These are phyloP conservation scores for Pseudorasbora parva DNA, from an alignment of 2,113 vertebrate species.

Conservation along the genomic window DNA sequence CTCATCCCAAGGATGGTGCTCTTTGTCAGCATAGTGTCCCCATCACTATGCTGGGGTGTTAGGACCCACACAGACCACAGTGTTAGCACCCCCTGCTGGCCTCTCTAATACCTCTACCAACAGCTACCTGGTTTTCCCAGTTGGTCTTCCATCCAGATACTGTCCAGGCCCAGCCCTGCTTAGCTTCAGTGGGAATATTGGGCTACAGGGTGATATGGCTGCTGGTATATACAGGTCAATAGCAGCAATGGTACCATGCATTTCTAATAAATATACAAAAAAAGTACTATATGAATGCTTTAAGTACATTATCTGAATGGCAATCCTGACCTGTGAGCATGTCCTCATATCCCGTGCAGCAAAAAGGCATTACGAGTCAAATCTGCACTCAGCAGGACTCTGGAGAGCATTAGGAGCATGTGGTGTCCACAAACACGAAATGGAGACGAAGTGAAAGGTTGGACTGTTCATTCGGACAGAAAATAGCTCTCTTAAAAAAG, in stretches of 20 bases:
- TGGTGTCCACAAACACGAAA: neutral
- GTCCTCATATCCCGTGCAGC: constrained; percentile 3
- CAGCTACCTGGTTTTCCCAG: no score
- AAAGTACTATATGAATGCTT: neutral
- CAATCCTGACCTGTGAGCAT: constrained; percentile 8
- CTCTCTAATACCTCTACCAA: no score
- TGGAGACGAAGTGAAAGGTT: constrained; percentile 6
- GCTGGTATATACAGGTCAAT: no score
- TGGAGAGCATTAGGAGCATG: constrained; percentile 20
- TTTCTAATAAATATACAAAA: neutral
- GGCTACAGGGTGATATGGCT: no score
- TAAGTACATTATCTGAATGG: neutral
- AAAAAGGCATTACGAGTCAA: constrained; percentile 16
- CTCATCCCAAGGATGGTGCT: no score
- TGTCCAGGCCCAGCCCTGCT: no score
- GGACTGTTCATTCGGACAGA: constrained; percentile 19
- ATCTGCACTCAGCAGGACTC: neutral
- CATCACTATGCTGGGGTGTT: no score
- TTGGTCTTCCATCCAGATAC: no score
- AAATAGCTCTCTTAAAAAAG: constrained; percentile 40
- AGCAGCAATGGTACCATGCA: neutral
- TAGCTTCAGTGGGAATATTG: no score
- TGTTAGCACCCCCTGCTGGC: no score
- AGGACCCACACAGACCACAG: no score
- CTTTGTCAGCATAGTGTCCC: no score